These are phyloP conservation scores for Crotalus viridis DNA, from an alignment of 2,113 vertebrate genomes.

Conservation along the genomic window DNA sequence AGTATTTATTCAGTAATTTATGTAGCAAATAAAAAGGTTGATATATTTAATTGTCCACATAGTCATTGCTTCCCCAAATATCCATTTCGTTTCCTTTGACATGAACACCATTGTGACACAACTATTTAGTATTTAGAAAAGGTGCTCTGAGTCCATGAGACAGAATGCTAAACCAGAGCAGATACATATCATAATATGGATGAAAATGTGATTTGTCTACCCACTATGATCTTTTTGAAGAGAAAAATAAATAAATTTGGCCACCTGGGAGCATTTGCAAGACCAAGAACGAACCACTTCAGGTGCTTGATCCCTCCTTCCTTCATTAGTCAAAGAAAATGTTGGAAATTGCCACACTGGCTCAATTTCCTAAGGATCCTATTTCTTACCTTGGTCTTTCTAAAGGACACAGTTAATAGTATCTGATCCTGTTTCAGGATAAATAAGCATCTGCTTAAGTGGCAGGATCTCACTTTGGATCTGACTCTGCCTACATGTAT, in stretches of 20 bases:
- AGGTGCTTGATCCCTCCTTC: too few relatives aligned
- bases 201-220: not conserved
- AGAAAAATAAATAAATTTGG: too few relatives aligned
- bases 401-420: not conserved
- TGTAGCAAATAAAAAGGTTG: constrained; percentile 48
- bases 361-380: not conserved
- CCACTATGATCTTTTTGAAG: not conserved
- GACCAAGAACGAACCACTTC: too few relatives aligned
- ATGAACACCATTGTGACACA: not conserved
- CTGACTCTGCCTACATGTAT: not conserved
- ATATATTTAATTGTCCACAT: not conserved
- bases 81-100: not conserved
- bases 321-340: too few relatives aligned
- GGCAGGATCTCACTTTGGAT: not conserved
- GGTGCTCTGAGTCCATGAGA: not conserved
- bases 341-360: not conserved
- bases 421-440: not conserved
- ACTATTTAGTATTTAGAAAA: not conserved
- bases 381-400: not conserved
- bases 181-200: not conserved
- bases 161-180: not conserved
- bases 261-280: too few relatives aligned
- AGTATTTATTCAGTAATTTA: constrained; percentile 65
- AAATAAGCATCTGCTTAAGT: not conserved
- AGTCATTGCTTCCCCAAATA: not conserved